Conservation (phyloP, 1,140 invertebrate genomes). For the Colletes latitarsis region DNA sequence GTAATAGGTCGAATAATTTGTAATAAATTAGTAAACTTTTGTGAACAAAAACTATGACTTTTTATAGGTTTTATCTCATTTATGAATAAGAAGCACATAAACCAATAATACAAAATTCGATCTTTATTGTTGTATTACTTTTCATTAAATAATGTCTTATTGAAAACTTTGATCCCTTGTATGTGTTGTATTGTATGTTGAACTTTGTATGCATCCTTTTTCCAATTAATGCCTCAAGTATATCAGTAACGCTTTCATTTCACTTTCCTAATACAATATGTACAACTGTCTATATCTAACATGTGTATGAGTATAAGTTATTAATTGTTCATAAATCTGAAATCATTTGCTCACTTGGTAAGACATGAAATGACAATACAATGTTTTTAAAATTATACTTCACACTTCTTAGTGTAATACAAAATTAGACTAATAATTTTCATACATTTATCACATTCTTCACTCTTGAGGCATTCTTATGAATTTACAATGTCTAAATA, state of each 20-base stretch:
- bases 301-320: neutral
- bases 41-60: too few relatives aligned
- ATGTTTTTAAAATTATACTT: neutral
- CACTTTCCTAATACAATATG: neutral
- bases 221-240: too few relatives aligned
- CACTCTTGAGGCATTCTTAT: neutral
- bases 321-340: neutral
- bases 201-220: too few relatives aligned
- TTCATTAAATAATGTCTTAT: too few relatives aligned
- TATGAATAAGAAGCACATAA: too few relatives aligned
- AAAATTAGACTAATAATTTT: neutral
- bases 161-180: too few relatives aligned
- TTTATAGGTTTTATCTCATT: too few relatives aligned
- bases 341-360: neutral
- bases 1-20: too few relatives aligned
- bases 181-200: too few relatives aligned
- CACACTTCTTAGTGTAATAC: neutral
- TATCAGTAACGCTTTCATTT: neutral
- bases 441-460: neutral
- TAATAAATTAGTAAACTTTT: too few relatives aligned
- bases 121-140: too few relatives aligned
- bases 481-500: neutral
- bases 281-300: neutral
- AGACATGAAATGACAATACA: conserved; percentile 1
- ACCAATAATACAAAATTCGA: too few relatives aligned